Evolutionary conservation across 2,113 vertebrate species (phyloP).

Genomic region (Pangasianodon hypophthalmus): DNA sequence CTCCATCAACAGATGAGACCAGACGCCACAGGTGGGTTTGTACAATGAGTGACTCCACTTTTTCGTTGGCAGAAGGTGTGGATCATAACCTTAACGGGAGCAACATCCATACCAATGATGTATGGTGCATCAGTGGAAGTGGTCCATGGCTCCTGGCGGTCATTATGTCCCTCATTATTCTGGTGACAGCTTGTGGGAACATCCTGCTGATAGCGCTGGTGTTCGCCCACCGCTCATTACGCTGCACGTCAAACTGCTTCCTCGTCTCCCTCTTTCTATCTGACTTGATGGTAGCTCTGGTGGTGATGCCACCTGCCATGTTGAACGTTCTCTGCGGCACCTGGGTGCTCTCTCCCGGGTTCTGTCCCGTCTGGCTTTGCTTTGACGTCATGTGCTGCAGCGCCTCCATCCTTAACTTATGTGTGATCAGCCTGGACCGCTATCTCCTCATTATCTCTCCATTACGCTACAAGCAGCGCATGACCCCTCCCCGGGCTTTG

Average conservation of each 20-base stretch:
- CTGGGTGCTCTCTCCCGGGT: conserved; percentile 85
- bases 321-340: conserved; percentile 88
- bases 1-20: conserved; percentile 25
- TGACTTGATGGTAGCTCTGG: conserved; percentile 94
- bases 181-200: conserved; percentile 85
- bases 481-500: conserved; percentile 86
- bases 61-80: conserved; percentile 48
- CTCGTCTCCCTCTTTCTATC: conserved; percentile 95
- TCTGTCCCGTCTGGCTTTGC: conserved; percentile 92
- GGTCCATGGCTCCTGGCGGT: conserved; percentile 81
- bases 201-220: conserved; percentile 87
- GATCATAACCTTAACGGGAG: conserved; percentile 41
- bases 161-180: conserved; percentile 86
- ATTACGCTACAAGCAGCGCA: conserved; percentile 90
- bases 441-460: conserved; percentile 96
- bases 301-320: conserved; percentile 98
- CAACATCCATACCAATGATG: conserved; percentile 53
- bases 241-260: conserved; percentile 96
- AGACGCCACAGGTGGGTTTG: conserved; percentile 5
- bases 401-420: conserved; percentile 96
- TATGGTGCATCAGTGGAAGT: conserved; percentile 75
- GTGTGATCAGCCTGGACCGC: conserved; percentile 93
- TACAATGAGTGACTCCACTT: conserved; percentile 64
- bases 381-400: conserved; percentile 99
- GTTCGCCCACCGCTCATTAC: conserved; percentile 86